Evolutionary conservation across 2,797 vertebrate genomes (phyloP).

Genomic region (Argya squamiceps): DNA sequence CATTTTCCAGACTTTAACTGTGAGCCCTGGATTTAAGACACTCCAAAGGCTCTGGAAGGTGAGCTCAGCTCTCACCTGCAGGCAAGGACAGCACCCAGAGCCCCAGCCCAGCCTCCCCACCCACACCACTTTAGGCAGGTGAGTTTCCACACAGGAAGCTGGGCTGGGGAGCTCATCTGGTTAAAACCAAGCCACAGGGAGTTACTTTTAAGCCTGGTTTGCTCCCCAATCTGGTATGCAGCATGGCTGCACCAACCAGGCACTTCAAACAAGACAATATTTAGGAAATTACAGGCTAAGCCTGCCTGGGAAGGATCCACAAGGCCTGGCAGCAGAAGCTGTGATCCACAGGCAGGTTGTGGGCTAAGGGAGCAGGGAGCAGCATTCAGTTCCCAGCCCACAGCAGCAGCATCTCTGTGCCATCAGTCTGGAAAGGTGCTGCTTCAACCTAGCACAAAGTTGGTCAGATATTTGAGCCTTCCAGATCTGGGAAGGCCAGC

Average conservation of each 20-base stretch:
- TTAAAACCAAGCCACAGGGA: background rate
- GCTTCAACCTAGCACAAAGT: background rate
- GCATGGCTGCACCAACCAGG: background rate
- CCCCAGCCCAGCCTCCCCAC: background rate
- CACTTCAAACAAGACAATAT: background rate
- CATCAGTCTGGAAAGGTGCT: background rate
- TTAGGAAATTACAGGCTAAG: constrained; percentile 13
- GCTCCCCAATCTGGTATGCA: background rate
- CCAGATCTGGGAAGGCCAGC: background rate
- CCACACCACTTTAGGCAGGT: background rate
- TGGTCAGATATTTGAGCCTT: background rate
- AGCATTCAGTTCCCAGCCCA: background rate
- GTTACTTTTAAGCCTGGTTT: background rate
- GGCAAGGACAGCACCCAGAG: background rate
- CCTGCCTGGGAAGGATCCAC: background rate
- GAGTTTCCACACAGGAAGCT: background rate
- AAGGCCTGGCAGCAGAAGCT: background rate
- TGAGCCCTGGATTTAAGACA: background rate
- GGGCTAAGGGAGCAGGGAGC: background rate
- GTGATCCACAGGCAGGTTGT: background rate
- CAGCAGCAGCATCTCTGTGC: background rate
- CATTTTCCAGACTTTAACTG: background rate
- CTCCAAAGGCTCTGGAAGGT: background rate
- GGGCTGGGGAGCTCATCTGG: background rate
- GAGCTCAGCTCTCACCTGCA: background rate